These are phyloP conservation scores for Cotesia vestalis DNA, from an alignment of 1,140 invertebrate genomes.

Conservation along the genomic window DNA sequence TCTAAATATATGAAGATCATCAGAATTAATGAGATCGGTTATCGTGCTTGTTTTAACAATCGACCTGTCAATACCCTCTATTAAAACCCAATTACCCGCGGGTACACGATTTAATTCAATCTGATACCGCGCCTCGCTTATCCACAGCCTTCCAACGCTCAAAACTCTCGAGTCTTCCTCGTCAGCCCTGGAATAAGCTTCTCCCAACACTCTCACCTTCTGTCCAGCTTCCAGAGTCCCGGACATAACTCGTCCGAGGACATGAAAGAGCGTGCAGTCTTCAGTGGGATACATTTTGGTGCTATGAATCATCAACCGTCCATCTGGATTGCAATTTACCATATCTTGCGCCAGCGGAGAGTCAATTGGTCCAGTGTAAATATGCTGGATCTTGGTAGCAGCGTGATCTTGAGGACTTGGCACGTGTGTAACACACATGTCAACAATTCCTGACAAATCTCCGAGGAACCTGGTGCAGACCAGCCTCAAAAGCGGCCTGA, in stretches of 20 bases:
- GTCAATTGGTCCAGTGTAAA: constrained; percentile 90
- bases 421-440: constrained; percentile 95
- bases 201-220: constrained; percentile 92
- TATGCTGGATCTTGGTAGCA: constrained; percentile 86
- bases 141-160: constrained; percentile 95
- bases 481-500: constrained; percentile 89
- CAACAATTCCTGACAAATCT: constrained; percentile 94
- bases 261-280: constrained; percentile 96
- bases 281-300: constrained; percentile 99
- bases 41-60: constrained; percentile 99
- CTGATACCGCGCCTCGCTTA: constrained; percentile 89
- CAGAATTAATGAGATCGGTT: constrained; percentile 76
- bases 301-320: constrained; percentile 90
- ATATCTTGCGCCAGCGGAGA: constrained; percentile 84
- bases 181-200: constrained; percentile 96
- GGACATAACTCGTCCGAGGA: constrained; percentile 94
- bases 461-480: constrained; percentile 95
- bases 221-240: constrained; percentile 95
- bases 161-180: constrained; percentile 97
- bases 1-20: constrained; percentile 90
- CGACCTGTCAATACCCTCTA: constrained; percentile 98
- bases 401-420: constrained; percentile 92
- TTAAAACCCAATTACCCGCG: constrained; percentile 98
- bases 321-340: constrained; percentile 91
- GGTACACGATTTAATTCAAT: constrained; percentile 96